Percentiles rank a stretch among this genome's conserved stretches.
phyloP scores from a whole-genome alignment of 2,888 invertebrate genomes.

The Crocallis elinguaria region DNA sequence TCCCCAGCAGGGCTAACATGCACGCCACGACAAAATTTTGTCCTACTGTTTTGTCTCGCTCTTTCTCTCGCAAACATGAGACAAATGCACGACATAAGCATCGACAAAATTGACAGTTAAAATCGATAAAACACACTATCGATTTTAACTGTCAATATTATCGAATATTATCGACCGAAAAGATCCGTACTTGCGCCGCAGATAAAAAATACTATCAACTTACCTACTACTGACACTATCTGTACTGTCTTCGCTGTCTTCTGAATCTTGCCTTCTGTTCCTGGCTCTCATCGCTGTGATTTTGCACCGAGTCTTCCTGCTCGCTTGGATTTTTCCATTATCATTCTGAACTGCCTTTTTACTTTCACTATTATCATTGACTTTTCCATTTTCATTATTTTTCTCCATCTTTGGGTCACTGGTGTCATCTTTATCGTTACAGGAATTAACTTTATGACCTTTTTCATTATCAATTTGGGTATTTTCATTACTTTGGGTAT shows the following conservation, averaged over 20 bases:
- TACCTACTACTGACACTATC: constrained; percentile 32
- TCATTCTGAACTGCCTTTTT: constrained; percentile 11
- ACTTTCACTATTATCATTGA: not conserved
- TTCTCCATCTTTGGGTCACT: not conserved
- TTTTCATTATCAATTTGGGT: not conserved
- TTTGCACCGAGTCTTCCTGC: constrained; percentile 10
- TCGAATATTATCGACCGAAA: no score
- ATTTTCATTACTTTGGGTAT: no score
- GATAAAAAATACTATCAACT: not conserved
- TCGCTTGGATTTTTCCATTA: constrained; percentile 19
- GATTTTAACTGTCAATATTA: no score
- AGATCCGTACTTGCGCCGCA: no score
- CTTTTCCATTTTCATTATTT: not conserved
- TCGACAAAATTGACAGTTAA: no score
- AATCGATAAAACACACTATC: no score
- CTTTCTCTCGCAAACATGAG: no score
- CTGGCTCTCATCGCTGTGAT: constrained; percentile 6
- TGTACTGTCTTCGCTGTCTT: constrained; percentile 26
- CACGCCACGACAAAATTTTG: no score
- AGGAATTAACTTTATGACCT: not conserved
- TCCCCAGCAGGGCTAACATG: no score
- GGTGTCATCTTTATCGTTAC: not conserved
- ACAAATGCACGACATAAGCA: no score
- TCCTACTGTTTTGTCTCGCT: no score
- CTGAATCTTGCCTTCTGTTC: not conserved